Percentiles rank a stretch among this genome's conserved stretches.
Conservation (phyloP, 2,797 vertebrate species). For the Salarias fasciatus region DNA sequence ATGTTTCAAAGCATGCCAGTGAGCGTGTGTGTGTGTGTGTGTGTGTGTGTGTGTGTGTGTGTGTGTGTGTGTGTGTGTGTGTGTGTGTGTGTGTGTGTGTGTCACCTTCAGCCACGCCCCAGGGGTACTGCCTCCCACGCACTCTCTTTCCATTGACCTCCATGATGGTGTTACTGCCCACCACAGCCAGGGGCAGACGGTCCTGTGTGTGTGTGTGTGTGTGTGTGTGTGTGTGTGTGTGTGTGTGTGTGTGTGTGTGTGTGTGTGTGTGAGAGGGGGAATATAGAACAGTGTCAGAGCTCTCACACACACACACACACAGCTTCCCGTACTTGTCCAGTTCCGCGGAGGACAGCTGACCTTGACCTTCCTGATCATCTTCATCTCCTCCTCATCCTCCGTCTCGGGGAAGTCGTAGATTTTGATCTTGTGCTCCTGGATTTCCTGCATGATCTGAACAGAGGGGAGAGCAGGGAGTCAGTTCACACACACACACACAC, state of each 20-base stretch:
- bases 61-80: background rate
- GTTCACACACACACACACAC: too few species aligned
- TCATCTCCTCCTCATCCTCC: constrained; percentile 96
- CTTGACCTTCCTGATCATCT: constrained; percentile 95
- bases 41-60: background rate
- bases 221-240: too few species aligned
- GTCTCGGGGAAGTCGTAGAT: constrained; percentile 98
- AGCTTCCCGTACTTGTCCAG: too few species aligned
- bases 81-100: too few species aligned
- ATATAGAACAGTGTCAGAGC: too few species aligned
- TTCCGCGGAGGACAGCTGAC: constrained; percentile 79
- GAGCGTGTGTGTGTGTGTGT: too few species aligned
- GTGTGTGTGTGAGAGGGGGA: too few species aligned
- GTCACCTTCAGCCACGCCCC: constrained; percentile 98
- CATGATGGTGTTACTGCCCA: constrained; percentile 96
- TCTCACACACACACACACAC: too few species aligned
- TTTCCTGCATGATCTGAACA: constrained; percentile 95
- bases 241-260: too few species aligned
- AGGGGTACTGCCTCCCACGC: constrained; percentile 95
- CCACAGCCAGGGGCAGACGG: constrained; percentile 94
- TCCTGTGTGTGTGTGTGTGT: constrained; percentile 77
- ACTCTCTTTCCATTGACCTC: constrained; percentile 96
- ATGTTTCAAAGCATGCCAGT: too few species aligned
- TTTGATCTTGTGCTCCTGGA: constrained; percentile 97
- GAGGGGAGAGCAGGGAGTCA: too few species aligned